Conservation (phyloP, 2,113 vertebrate genomes). For the Cynopterus brachyotis region DNA sequence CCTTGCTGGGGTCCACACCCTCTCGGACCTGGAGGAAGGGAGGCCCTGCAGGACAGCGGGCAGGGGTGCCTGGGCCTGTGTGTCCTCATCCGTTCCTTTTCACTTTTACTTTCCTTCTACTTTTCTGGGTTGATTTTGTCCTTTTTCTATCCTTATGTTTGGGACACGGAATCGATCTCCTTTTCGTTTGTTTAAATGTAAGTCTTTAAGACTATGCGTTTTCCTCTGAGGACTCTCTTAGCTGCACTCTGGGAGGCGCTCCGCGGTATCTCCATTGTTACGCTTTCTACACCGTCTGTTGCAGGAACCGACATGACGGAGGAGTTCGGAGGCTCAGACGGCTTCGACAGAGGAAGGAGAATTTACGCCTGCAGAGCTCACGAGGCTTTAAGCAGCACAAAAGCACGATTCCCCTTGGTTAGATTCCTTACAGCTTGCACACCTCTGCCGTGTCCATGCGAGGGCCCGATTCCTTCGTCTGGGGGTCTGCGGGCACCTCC, state of each 20-base stretch:
- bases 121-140: background rate
- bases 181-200: background rate
- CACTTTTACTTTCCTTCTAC: background rate
- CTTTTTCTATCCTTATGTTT: background rate
- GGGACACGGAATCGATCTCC: background rate
- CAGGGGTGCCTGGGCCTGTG: no score
- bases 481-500: no score
- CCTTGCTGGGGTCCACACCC: background rate
- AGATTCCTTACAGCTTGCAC: no score
- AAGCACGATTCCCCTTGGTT: no score
- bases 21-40: background rate
- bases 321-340: no score
- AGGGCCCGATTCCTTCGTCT: no score
- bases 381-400: no score
- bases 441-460: no score
- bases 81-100: background rate
- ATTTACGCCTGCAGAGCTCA: no score
- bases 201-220: background rate
- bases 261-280: background rate
- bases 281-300: background rate
- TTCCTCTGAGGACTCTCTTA: background rate
- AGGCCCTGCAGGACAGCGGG: no score
- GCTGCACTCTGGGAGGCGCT: background rate
- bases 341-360: no score
- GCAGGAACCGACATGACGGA: no score